phyloP scores from a whole-genome alignment of 2,888 invertebrate genomes.

The Xylota segnis region DNA sequence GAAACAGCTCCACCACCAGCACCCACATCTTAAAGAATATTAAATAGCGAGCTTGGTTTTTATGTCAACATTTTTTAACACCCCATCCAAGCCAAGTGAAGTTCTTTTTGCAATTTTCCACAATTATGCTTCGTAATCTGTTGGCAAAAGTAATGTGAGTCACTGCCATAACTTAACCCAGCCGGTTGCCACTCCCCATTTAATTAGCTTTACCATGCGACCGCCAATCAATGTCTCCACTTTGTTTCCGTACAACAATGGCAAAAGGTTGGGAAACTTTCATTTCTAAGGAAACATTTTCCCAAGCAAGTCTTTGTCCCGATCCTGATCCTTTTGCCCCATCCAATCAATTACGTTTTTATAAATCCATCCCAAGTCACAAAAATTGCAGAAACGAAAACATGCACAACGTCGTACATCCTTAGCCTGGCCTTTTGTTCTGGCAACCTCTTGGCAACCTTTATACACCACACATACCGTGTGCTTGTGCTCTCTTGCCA shows the following conservation, averaged over 20 bases:
- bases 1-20: not conserved
- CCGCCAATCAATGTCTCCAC: slow-evolving; percentile 56
- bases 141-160: slow-evolving; percentile 47
- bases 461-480: slow-evolving; percentile 41
- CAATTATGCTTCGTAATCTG: slow-evolving; percentile 51
- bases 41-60: not conserved
- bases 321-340: slow-evolving; percentile 57
- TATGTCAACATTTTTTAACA: not conserved
- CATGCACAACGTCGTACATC: slow-evolving; percentile 51
- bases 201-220: slow-evolving; percentile 59
- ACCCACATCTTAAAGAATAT: slow-evolving; percentile 21
- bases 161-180: slow-evolving; percentile 15
- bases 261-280: slow-evolving; percentile 53
- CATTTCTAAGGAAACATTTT: slow-evolving; percentile 43
- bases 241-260: slow-evolving; percentile 50
- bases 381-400: slow-evolving; percentile 72
- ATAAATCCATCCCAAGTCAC: slow-evolving; percentile 63
- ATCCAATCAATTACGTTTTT: slow-evolving; percentile 72
- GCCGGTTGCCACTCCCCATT: slow-evolving; percentile 44
- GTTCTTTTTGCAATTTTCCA: slow-evolving; percentile 24
- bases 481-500: slow-evolving; percentile 41
- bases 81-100: not conserved
- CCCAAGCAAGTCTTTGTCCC: slow-evolving; percentile 1
- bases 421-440: slow-evolving; percentile 68
- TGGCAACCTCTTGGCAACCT: slow-evolving; percentile 64